Percentiles rank a stretch among this genome's conserved stretches.
These are phyloP conservation scores for Danio choprae DNA, from an alignment of 2,797 vertebrate species.

Conservation along the genomic window DNA sequence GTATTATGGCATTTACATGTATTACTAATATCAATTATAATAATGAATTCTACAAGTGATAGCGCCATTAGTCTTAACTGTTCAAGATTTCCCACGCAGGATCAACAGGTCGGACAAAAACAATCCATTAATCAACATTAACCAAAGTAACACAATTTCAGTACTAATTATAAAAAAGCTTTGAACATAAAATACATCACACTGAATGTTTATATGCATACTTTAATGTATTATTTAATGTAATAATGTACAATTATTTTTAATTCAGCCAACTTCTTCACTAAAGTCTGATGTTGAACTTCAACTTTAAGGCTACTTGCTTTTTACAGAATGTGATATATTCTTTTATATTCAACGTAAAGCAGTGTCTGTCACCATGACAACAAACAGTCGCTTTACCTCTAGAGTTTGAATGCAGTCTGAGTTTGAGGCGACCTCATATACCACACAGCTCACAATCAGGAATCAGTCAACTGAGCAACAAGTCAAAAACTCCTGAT, in stretches of 20 bases:
- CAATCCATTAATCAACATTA: background rate
- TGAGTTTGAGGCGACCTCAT: conserved; percentile 30
- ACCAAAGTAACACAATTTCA: background rate
- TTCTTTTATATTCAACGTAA: conserved; percentile 9
- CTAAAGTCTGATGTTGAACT: conserved; percentile 2
- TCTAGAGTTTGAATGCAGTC: background rate
- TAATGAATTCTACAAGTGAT: background rate
- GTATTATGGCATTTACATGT: background rate
- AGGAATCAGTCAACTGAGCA: conserved; percentile 45
- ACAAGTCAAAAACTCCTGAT: conserved; percentile 40
- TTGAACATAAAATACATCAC: background rate
- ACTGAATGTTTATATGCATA: background rate
- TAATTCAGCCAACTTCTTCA: background rate
- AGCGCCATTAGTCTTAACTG: background rate
- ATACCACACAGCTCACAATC: conserved; percentile 39
- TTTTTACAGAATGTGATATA: conserved; percentile 9
- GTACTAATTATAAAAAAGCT: background rate
- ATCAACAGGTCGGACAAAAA: background rate
- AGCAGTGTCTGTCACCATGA: conserved; percentile 38
- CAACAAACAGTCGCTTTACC: conserved; percentile 36
- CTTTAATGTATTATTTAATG: no score
- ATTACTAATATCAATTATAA: background rate
- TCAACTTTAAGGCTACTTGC: conserved; percentile 2
- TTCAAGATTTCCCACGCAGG: background rate
- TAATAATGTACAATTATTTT: background rate